Evolutionary conservation across 2,113 vertebrate genomes (phyloP).

Genomic region (Hippopotamus amphibius): DNA sequence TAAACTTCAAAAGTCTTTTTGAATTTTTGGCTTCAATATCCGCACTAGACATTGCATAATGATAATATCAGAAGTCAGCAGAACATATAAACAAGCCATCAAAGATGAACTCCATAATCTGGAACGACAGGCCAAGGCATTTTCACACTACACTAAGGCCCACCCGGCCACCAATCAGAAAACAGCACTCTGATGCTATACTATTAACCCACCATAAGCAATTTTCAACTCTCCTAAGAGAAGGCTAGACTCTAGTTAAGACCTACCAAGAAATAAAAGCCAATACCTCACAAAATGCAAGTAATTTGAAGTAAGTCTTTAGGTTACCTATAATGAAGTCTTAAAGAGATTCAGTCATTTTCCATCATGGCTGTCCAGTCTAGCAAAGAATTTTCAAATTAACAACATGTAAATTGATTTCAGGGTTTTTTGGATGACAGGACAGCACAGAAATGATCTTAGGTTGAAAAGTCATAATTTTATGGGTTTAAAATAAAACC

Average conservation of each 20-base stretch:
- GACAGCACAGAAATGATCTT: not conserved
- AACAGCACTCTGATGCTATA: not conserved
- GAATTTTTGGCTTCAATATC: not conserved
- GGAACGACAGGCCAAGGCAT: not conserved
- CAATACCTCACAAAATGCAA: not conserved
- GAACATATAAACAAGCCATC: not conserved
- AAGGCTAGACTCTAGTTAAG: not conserved
- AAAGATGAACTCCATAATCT: not conserved
- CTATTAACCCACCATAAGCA: not conserved
- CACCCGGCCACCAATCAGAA: not conserved
- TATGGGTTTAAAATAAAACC: constrained; percentile 5
- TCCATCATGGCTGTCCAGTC: not conserved
- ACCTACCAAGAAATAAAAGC: not conserved
- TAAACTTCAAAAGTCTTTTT: not conserved
- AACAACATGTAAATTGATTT: not conserved
- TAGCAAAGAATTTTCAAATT: constrained; percentile 39
- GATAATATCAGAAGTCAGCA: not conserved
- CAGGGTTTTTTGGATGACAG: not conserved
- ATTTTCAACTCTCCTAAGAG: not conserved
- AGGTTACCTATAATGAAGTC: not conserved
- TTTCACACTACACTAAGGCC: not conserved
- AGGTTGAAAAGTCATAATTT: not conserved
- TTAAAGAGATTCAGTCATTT: not conserved
- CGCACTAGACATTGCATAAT: not conserved
- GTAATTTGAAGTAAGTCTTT: not conserved